A percentile compares a stretch with the other conserved stretches of the same genome.
Evolutionary conservation across 2,888 invertebrate genomes (phyloP).

Genomic region (Ferrisia virgata): DNA sequence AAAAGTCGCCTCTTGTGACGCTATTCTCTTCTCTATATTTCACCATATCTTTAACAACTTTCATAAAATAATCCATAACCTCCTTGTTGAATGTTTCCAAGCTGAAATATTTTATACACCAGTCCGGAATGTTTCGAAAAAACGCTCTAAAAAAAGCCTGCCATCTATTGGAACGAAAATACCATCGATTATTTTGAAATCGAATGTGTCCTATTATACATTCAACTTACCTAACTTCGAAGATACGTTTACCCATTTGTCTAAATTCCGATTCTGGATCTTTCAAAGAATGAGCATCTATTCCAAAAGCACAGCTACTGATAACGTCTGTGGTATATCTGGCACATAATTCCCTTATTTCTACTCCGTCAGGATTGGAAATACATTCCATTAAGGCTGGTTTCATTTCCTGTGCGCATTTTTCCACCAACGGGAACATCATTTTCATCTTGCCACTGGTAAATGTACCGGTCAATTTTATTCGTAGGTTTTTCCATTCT

Average conservation of each 20-base stretch:
- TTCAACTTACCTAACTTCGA: background rate
- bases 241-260: background rate
- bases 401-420: slow-evolving; percentile 53
- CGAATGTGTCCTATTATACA: too few species aligned
- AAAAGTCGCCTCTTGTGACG: background rate
- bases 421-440: slow-evolving; percentile 56
- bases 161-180: background rate
- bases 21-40: background rate
- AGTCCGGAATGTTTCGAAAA: background rate
- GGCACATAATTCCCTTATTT: background rate
- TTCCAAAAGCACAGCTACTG: slow-evolving; percentile 25
- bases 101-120: background rate
- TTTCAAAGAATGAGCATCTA: background rate
- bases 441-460: slow-evolving; percentile 58
- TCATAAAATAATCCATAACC: background rate
- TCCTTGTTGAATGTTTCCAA: background rate
- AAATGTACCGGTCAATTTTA: slow-evolving; percentile 58
- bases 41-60: background rate
- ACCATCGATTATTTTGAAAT: background rate
- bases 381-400: background rate
- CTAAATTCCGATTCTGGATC: slow-evolving; percentile 8
- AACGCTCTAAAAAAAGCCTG: background rate
- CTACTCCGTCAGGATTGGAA: background rate
- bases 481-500: slow-evolving; percentile 58
- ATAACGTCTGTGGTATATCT: slow-evolving; percentile 21